Evolutionary conservation across 2,113 vertebrate species (phyloP).

Genomic region (Melanotaenia duboulayi): DNA sequence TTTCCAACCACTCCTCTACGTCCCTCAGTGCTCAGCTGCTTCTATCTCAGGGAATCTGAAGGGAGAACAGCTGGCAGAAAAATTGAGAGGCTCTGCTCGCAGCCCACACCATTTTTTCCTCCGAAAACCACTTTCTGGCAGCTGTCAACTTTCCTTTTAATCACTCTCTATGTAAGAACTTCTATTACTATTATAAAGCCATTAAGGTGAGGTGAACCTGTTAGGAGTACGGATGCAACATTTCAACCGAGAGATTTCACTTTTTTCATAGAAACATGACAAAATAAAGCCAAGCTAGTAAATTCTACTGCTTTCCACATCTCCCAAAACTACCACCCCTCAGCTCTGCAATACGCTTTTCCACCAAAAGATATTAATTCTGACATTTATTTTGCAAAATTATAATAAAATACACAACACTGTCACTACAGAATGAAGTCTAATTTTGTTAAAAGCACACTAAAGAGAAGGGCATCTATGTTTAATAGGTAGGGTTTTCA

Average conservation of each 20-base stretch:
- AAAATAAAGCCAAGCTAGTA: conserved; percentile 16
- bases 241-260: conserved; percentile 13
- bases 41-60: conserved; percentile 38
- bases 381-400: not conserved
- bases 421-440: conserved; percentile 14
- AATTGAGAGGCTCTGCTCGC: conserved; percentile 45
- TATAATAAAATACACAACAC: conserved; percentile 27
- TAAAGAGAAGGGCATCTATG: conserved; percentile 18
- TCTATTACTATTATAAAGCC: conserved; percentile 39
- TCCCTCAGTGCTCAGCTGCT: not conserved
- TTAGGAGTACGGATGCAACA: conserved; percentile 41
- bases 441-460: conserved; percentile 10
- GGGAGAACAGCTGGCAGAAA: conserved; percentile 29
- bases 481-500: conserved; percentile 6
- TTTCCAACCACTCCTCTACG: conserved; percentile 5
- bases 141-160: conserved; percentile 54
- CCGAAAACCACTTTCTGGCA: conserved; percentile 42
- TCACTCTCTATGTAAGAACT: conserved; percentile 17
- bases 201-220: conserved; percentile 29
- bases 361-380: conserved; percentile 23
- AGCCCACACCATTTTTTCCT: conserved; percentile 15
- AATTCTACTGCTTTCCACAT: conserved; percentile 23
- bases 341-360: conserved; percentile 29
- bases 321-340: conserved; percentile 14
- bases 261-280: conserved; percentile 46